These are phyloP conservation scores for Charaxes varanes DNA, from an alignment of 1,140 invertebrate genomes.

Conservation along the genomic window DNA sequence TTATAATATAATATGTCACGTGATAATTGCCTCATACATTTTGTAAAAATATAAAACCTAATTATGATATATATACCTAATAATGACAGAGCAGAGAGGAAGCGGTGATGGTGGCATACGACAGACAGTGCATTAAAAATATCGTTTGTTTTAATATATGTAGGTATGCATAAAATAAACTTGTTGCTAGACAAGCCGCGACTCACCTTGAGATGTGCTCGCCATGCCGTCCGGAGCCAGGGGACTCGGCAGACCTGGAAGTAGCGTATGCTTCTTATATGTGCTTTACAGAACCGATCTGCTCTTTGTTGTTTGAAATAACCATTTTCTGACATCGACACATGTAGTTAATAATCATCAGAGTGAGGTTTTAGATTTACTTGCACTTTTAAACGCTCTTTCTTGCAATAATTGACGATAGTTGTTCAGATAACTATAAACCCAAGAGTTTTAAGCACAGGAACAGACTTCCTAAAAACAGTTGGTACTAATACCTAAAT, in stretches of 20 bases:
- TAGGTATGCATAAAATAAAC: conserved; percentile 70
- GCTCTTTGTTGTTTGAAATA: conserved; percentile 2
- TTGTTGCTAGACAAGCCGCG: conserved; percentile 65
- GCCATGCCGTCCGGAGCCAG: conserved; percentile 78
- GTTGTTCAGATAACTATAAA: no score
- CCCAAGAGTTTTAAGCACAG: no score
- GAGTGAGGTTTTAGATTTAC: no score
- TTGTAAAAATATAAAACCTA: conserved; percentile 64
- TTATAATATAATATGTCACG: conserved; percentile 63
- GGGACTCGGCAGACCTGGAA: conserved; percentile 62
- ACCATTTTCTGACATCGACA: no score
- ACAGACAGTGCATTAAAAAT: conserved; percentile 76
- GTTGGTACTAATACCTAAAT: conserved; percentile 4
- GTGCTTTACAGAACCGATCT: conserved; percentile 13
- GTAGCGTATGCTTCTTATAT: conserved; percentile 28
- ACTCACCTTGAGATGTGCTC: conserved; percentile 91
- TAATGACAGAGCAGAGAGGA: conserved; percentile 76
- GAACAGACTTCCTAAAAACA: no score
- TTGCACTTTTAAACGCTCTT: no score
- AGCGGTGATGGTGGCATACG: conserved; percentile 76
- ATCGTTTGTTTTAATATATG: conserved; percentile 71
- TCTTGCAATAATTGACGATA: no score
- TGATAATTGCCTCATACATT: conserved; percentile 72
- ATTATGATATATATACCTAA: conserved; percentile 71
- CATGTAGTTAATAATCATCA: no score